Conservation (phyloP, 2,113 vertebrate species). For the Calcarius ornatus region DNA sequence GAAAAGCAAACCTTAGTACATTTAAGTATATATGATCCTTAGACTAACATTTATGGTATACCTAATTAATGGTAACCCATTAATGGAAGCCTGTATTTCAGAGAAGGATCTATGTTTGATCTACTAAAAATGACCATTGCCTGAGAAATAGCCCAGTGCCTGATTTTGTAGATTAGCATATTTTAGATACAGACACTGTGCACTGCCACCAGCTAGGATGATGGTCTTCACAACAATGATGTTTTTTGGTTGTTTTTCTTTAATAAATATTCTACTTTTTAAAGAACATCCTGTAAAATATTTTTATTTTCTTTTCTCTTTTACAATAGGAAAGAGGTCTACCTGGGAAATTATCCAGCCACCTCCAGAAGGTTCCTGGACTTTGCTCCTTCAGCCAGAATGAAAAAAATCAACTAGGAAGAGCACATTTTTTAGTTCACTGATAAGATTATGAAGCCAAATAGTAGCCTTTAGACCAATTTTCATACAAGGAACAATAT, state of each 20-base stretch:
- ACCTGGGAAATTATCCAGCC: not conserved
- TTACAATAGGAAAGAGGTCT: not conserved
- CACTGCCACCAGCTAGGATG: not conserved
- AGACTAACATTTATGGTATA: not conserved
- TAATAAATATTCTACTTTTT: not conserved
- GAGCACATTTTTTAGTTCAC: not conserved
- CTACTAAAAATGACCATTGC: not conserved
- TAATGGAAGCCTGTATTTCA: not conserved
- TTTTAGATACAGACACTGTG: not conserved
- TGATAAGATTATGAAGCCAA: not conserved
- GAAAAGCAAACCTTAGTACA: not conserved
- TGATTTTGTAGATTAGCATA: not conserved
- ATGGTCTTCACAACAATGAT: not conserved
- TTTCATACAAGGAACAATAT: not conserved
- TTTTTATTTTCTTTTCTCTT: not conserved
- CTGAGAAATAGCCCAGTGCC: not conserved
- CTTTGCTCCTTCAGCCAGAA: fast-evolving
- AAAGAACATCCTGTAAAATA: not conserved
- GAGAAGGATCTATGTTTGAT: not conserved
- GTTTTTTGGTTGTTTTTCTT: not conserved
- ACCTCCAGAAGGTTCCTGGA: not conserved
- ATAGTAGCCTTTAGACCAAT: not conserved
- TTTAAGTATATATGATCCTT: not conserved
- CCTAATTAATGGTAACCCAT: not conserved
- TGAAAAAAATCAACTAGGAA: too few species aligned